phyloP scores from a whole-genome alignment of 2,888 invertebrate genomes.

The Aelia acuminata region DNA sequence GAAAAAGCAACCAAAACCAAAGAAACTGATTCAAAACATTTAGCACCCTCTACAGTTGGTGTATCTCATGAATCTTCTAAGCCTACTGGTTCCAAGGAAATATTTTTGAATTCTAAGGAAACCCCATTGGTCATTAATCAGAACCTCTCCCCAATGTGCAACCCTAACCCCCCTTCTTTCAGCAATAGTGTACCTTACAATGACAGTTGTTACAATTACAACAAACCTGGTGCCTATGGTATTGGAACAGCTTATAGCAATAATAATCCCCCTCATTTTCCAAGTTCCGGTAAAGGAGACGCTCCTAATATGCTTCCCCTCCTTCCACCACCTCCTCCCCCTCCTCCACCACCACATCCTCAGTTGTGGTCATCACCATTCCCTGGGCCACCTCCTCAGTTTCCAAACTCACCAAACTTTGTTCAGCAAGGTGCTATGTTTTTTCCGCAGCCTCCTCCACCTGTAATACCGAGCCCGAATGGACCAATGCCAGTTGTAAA shows the following conservation, averaged over 20 bases:
- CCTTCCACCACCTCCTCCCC: slow-evolving; percentile 36
- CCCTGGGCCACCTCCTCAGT: neutral
- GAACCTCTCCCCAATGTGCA: neutral
- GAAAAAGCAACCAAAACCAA: slow-evolving; percentile 60
- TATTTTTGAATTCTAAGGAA: slow-evolving; percentile 30
- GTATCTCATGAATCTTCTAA: slow-evolving; percentile 8
- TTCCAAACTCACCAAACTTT: neutral
- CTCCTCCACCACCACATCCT: slow-evolving; percentile 50
- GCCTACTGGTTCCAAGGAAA: neutral
- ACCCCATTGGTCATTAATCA: neutral
- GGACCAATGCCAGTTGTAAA: neutral
- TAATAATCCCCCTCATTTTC: neutral
- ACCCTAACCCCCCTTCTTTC: neutral
- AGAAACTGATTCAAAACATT: slow-evolving; percentile 41
- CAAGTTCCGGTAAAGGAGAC: neutral
- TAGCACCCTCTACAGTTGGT: neutral
- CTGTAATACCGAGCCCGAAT: neutral
- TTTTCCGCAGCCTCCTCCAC: slow-evolving; percentile 47
- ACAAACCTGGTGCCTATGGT: slow-evolving; percentile 5
- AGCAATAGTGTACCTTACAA: neutral
- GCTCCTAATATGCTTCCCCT: slow-evolving; percentile 25
- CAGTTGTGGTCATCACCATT: neutral
- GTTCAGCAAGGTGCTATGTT: slow-evolving; percentile 5
- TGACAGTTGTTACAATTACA: neutral
- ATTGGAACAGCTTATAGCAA: neutral